Conservation (phyloP, 2,797 vertebrate genomes). For the Hydrophis major region DNA sequence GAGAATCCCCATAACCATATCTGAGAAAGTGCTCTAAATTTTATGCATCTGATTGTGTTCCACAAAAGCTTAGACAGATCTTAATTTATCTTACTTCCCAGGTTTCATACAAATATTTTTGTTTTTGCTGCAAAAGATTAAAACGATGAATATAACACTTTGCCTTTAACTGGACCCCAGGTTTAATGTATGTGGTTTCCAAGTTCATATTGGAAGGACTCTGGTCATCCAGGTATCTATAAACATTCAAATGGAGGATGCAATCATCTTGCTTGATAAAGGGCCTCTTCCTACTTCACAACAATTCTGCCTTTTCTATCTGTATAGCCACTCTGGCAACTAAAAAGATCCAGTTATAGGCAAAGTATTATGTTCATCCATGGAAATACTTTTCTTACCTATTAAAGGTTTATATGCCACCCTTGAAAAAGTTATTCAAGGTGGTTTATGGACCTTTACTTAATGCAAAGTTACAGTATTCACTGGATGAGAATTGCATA, state of each 20-base stretch:
- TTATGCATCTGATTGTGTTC: background rate
- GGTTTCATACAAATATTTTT: background rate
- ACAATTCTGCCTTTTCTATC: background rate
- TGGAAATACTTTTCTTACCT: too few relatives aligned
- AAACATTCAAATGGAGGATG: too few relatives aligned
- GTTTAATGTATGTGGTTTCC: background rate
- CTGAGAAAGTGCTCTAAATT: background rate
- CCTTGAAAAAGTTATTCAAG: too few relatives aligned
- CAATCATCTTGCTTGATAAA: background rate
- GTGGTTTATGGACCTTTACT: background rate
- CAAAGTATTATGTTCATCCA: background rate
- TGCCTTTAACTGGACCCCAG: background rate
- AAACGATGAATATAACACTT: background rate
- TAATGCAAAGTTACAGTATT: background rate
- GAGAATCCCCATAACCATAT: too few relatives aligned
- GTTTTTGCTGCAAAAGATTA: background rate
- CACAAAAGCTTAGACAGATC: background rate
- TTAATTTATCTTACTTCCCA: background rate
- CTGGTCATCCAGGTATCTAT: background rate
- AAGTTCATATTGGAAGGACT: background rate
- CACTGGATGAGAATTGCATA: background rate
- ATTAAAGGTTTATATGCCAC: too few relatives aligned
- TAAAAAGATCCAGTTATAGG: background rate
- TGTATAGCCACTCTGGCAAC: background rate
- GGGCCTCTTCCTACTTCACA: background rate